Conservation (phyloP, 1,140 invertebrate species). For the Matsumurasca onukii region DNA sequence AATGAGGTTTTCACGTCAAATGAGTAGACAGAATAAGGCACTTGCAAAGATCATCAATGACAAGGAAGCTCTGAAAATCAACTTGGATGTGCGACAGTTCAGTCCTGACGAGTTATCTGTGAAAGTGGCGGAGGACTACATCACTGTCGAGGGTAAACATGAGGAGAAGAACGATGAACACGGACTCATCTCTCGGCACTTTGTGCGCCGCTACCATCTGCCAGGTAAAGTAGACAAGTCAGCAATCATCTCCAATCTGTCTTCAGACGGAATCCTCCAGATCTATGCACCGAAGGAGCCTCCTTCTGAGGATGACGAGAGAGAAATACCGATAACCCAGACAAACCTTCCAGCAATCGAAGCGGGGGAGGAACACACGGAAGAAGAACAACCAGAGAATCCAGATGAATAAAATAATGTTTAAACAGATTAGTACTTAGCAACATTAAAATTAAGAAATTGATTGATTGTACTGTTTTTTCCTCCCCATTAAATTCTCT, state of each 20-base stretch:
- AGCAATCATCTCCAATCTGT: conserved; percentile 63
- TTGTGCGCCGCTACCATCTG: conserved; percentile 65
- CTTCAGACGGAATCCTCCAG: conserved; percentile 71
- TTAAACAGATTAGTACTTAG: no score
- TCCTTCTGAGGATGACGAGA: background rate
- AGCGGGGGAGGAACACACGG: background rate
- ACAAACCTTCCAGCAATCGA: background rate
- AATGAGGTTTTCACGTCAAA: background rate
- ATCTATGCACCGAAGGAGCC: conserved; percentile 62
- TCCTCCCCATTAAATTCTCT: no score
- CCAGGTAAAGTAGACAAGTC: conserved; percentile 65
- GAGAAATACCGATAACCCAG: background rate
- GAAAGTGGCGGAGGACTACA: conserved; percentile 69
- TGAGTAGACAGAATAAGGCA: conserved; percentile 3
- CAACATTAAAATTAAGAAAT: no score
- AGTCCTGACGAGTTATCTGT: conserved; percentile 79
- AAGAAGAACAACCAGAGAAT: no score
- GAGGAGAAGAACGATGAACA: conserved; percentile 74
- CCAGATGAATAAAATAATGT: no score
- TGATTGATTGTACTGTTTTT: no score
- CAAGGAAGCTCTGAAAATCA: conserved; percentile 10
- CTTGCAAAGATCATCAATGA: background rate
- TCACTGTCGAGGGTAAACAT: conserved; percentile 71
- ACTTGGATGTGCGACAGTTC: conserved; percentile 82
- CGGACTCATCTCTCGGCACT: conserved; percentile 71